Evolutionary conservation across 2,888 invertebrate species (phyloP).

Genomic region (Ischnus inquisitorius): DNA sequence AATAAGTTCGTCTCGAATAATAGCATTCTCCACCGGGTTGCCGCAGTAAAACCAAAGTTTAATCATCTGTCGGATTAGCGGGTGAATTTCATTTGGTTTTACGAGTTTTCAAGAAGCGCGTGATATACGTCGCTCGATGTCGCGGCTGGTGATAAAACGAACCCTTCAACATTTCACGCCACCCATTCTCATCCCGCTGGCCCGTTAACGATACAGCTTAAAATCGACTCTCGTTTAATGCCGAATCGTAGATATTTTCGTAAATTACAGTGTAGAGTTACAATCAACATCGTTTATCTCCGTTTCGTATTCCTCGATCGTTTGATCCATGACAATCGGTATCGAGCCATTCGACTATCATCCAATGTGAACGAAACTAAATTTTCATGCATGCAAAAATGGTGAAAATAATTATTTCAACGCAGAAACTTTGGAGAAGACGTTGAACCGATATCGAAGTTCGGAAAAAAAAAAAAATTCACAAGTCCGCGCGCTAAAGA

Average conservation of each 20-base stretch:
- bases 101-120: constrained; percentile 82
- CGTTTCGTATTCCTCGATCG: too few species aligned
- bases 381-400: too few species aligned
- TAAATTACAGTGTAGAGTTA: too few species aligned
- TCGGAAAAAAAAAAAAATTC: too few species aligned
- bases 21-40: constrained; percentile 57
- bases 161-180: constrained; percentile 68
- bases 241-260: constrained; percentile 7
- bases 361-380: too few species aligned
- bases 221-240: constrained; percentile 21
- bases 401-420: too few species aligned
- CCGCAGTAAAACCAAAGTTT: constrained; percentile 79
- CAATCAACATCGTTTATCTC: too few species aligned
- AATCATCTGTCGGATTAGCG: constrained; percentile 82
- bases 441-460: too few species aligned
- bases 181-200: constrained; percentile 25
- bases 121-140: constrained; percentile 63
- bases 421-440: too few species aligned
- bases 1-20: constrained; percentile 22
- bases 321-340: too few species aligned
- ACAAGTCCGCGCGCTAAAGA: constrained; percentile 7
- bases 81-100: constrained; percentile 84
- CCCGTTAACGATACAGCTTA: background rate
- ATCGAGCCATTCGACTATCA: too few species aligned
- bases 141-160: constrained; percentile 75